phyloP scores from a whole-genome alignment of 1,140 invertebrate genomes.

The Ceratina australensis region DNA sequence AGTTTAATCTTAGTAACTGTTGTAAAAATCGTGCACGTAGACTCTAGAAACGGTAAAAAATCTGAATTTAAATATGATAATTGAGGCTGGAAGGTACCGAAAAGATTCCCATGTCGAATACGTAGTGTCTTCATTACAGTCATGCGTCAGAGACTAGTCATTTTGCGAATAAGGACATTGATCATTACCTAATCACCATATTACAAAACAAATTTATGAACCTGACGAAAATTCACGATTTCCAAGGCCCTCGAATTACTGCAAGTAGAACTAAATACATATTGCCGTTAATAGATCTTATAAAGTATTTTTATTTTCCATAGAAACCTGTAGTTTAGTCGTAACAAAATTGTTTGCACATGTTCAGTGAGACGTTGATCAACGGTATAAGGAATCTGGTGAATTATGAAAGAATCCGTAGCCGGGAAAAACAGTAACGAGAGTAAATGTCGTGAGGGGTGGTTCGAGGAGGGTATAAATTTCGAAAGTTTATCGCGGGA shows the following conservation, averaged over 20 bases:
- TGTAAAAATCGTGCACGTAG: background rate
- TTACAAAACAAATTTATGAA: background rate
- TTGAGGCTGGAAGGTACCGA: background rate
- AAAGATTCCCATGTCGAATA: constrained; percentile 6
- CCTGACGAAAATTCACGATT: background rate
- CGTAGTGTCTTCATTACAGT: background rate
- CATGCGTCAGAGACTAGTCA: background rate
- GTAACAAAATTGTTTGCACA: too few relatives aligned
- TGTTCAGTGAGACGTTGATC: constrained; percentile 5
- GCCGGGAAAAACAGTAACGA: constrained; percentile 41
- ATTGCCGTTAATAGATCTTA: too few relatives aligned
- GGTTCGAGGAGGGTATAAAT: constrained; percentile 68
- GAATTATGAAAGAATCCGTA: constrained; percentile 50
- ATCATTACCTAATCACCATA: background rate
- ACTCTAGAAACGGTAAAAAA: background rate
- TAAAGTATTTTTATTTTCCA: too few relatives aligned
- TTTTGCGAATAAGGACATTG: background rate
- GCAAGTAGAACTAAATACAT: too few relatives aligned
- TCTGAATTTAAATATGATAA: constrained; percentile 8
- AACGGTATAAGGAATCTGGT: background rate
- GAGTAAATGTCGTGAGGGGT: background rate
- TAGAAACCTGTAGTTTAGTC: too few relatives aligned
- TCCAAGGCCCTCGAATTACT: background rate
- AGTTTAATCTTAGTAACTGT: too few relatives aligned
- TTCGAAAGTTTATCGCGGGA: constrained; percentile 77